Evolutionary conservation across 2,113 vertebrate species (phyloP), one percentile per base, ranked within the genome.

Genomic region (Hirundichthys speculiger): DNA sequence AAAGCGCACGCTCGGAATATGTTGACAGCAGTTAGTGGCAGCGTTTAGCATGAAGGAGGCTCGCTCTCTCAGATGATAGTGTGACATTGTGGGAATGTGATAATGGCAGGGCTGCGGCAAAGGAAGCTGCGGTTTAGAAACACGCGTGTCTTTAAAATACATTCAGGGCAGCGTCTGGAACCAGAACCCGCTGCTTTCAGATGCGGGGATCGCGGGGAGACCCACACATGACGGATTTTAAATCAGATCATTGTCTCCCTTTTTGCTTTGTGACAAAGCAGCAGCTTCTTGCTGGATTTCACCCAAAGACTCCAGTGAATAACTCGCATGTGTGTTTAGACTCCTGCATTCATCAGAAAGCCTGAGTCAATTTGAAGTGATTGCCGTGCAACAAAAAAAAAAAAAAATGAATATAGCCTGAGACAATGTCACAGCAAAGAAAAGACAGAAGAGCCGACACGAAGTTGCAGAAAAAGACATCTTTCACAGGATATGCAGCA

Each of bases 251-350:
- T 34, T 34, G 30, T 24, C 62, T 22, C 59, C 40, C 64, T 71
- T 43, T 74, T 71, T 57, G 34, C 61, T 65, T 65, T 80, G 60
- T 43, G 59, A 77, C 65, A 72, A 62, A 59, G 24, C 56, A 74
- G 39, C 60, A 48, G 60, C 56, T 30, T 77, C 80, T 69, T 69
- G 18, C 48, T 40, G 53, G 77, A 84, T 83, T 72, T 45, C 57
- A 52, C 39, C 61, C 61, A 20, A 43, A 56, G 21, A 47, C 25
- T 48, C 20, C 43, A 51, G 76, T 68, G 53, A 82, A 69, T 53
- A 19, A 30, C 40, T 38, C 48, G 56, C 43, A 77, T 64, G 3
- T 59, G 60, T 73, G 62, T 61, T 75, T 43, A 66, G 30, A 61
- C 45, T 24, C 9, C 25, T 51, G 25, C 39, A 30, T 46, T 39